Conservation (phyloP, 2,797 vertebrate species). For the Salarias fasciatus region DNA sequence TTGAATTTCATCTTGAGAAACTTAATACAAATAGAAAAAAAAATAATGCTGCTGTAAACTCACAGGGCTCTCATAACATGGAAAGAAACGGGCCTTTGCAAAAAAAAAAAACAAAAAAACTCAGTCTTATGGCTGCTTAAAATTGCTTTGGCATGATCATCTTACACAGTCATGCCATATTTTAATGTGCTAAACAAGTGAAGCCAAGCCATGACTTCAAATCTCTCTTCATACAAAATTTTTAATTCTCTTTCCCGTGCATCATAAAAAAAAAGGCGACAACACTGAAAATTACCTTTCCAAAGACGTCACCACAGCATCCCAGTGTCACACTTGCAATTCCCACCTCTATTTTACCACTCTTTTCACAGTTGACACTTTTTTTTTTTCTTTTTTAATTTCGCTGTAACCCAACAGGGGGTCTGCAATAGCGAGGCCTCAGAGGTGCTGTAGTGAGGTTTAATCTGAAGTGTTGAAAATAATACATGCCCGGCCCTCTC, state of each 20-base stretch:
- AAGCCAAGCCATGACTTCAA: conserved; percentile 61
- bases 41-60: neutral
- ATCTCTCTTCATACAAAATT: conserved; percentile 47
- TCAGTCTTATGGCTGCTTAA: conserved; percentile 37
- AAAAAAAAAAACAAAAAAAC: no score
- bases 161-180: conserved; percentile 26
- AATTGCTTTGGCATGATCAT: conserved; percentile 38
- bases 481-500: conserved; percentile 60
- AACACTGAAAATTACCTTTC: conserved; percentile 57
- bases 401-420: conserved; percentile 63
- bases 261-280: conserved; percentile 62
- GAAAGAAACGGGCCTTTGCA: conserved; percentile 32
- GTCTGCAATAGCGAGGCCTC: conserved; percentile 56
- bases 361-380: conserved; percentile 41
- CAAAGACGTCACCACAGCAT: conserved; percentile 65
- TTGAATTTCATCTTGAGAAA: conserved; percentile 10
- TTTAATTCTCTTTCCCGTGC: conserved; percentile 57
- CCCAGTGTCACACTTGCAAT: conserved; percentile 52
- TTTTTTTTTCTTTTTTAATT: conserved; percentile 48
- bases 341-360: conserved; percentile 53
- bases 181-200: conserved; percentile 53
- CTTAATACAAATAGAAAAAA: neutral
- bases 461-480: conserved; percentile 77
- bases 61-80: conserved; percentile 10
- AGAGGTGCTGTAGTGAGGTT: conserved; percentile 57